These are phyloP conservation scores for Frankliniella fusca DNA, from an alignment of 2,888 invertebrate species.

Conservation along the genomic window DNA sequence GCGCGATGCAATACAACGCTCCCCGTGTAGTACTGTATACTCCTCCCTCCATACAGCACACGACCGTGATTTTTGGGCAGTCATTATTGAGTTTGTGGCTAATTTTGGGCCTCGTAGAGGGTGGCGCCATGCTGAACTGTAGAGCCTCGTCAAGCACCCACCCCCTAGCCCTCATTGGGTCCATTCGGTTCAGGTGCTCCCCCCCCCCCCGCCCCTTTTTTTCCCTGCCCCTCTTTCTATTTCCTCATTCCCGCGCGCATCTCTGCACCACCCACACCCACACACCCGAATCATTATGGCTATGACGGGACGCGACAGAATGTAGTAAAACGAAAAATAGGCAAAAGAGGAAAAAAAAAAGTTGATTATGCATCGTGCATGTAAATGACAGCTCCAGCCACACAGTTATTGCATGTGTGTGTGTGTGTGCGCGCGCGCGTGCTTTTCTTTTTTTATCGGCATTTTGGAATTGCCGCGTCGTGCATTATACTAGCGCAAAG, in stretches of 20 bases:
- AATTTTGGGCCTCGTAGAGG: not conserved
- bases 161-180: not conserved
- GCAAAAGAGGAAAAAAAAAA: not conserved
- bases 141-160: not conserved
- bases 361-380: constrained; percentile 17
- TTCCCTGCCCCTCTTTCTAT: not conserved
- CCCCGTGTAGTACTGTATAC: too few relatives aligned
- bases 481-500: constrained; percentile 4
- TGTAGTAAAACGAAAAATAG: constrained; percentile 13
- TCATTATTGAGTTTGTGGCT: constrained; percentile 1
- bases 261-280: not conserved
- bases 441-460: not conserved
- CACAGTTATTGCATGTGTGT: not conserved
- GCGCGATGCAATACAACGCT: too few relatives aligned
- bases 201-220: not conserved
- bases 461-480: not conserved
- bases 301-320: not conserved
- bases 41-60: too few relatives aligned
- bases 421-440: not conserved
- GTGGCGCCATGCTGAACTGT: not conserved
- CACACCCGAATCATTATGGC: constrained; percentile 9
- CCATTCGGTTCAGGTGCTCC: constrained; percentile 13
- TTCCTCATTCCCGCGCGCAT: not conserved
- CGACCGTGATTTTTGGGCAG: not conserved
- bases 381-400: constrained; percentile 5